These are phyloP conservation scores for Scaptomyza montana DNA, from an alignment of 1,140 invertebrate species.

Conservation along the genomic window DNA sequence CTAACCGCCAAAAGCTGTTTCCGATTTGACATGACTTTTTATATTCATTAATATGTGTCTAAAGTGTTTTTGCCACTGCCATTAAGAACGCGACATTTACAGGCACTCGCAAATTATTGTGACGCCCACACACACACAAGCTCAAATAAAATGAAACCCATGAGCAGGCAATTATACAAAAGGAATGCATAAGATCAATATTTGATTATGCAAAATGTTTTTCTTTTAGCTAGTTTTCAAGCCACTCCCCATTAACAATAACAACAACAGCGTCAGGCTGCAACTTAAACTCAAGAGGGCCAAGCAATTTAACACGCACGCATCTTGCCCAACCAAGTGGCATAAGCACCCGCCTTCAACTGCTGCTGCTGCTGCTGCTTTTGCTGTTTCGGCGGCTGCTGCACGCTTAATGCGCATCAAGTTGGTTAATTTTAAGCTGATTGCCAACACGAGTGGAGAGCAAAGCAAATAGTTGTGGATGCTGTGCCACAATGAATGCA, in stretches of 20 bases:
- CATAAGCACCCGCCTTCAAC: constrained; percentile 20
- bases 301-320: constrained; percentile 46
- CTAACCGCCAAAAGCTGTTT: constrained; percentile 26
- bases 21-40: constrained; percentile 35
- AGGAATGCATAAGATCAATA: constrained; percentile 46
- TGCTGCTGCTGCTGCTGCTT: constrained; percentile 9
- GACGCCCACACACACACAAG: constrained; percentile 11
- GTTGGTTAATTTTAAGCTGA: constrained; percentile 75
- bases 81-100: constrained; percentile 30
- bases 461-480: constrained; percentile 44
- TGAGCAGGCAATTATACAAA: constrained; percentile 16
- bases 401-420: constrained; percentile 51
- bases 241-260: constrained; percentile 31
- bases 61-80: constrained; percentile 34
- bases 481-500: constrained; percentile 32
- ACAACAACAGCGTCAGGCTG: constrained; percentile 3
- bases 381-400: constrained; percentile 14
- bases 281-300: constrained; percentile 27
- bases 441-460: constrained; percentile 58
- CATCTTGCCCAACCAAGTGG: constrained; percentile 20
- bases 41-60: constrained; percentile 41
- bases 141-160: too few species aligned
- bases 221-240: constrained; percentile 13
- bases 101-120: constrained; percentile 34
- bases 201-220: constrained; percentile 49